Evolutionary conservation across 2,797 vertebrate genomes (phyloP), one percentile per base, ranked within the genome.

Genomic region (Eulemur mongoz): DNA sequence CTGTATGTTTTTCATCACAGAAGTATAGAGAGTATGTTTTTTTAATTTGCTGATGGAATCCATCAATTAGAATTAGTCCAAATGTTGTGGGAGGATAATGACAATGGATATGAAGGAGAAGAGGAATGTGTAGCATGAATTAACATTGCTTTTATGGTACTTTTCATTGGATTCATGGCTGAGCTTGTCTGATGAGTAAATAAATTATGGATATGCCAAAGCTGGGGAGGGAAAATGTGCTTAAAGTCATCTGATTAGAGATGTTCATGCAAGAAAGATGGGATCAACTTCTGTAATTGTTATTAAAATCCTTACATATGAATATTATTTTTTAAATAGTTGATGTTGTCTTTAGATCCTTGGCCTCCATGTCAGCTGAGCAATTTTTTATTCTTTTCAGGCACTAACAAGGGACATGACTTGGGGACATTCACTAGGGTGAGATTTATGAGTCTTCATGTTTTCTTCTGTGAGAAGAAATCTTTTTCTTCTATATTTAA

Each of bases 1-100:
- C 61, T 95, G 57, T 97, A 27, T 98, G 88, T 95, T 98, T 99
- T 98, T 98, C 97, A 97, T 98, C 95, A 70, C 92, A 95, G 4
- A 54, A 97, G 95, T 95, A 94, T 98, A 90, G 92, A 98, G 93
- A 97, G 81, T 96, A 98, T 98, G 98, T 91, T 69, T 98, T 98
- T 98, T 98, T 98, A 98, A 98, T 98, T 98, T 98, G 97, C 89
- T 96, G 97, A 97, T 97, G 94, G 95, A 98, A 98, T 89, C 94
- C 90, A 98, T 98, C 97, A 98, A 98, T 98, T 98, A 98, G 87
- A 97, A 98, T 98, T 97, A 97, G 94, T 89, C 92, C 86, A 96
- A 98, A 92, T 98, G 95, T 61, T 95, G 97, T 96, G 87, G 95
- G 94, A 98, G 81, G 80, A 97, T 96, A 97, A 95, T 0, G 14